Base-by-base conservation (phyloP, 2,113 vertebrate genomes). In the Anas platyrhynchos region DNA sequence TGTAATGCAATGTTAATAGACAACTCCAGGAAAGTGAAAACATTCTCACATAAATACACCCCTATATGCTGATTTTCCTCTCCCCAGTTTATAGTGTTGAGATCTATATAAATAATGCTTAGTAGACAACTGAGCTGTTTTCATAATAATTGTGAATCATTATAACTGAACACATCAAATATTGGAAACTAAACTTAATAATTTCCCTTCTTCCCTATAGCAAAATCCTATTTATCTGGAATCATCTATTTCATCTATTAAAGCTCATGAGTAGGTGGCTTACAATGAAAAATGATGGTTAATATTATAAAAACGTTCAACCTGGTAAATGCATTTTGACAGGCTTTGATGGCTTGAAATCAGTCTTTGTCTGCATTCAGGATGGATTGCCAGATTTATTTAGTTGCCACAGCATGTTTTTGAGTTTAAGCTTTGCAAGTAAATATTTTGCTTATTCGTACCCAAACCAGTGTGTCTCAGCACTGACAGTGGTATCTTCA, bases 391-490 rank as follows among this genome's bases (percentile, higher is more conserved):
- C 48, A 77, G 93, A 84, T 93, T 91, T 95, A 74, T 90, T 91
- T 86, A 68, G 91, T 88, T 97, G 85, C 94, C 93, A 78, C 83
- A 78, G 75, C 41, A 43, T 96, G 88, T 68, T 96, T 95, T 80
- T 69, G 69, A 92, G 80, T 93, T 80, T 92, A 80, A 50, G 38
- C 59, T 93, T 91, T 71, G 7, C 83, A 91, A 95, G 94, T 96
- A 89, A 94, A 97, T 88, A 96, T 96, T 97, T 97, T 93, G 72
- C 87, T 94, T 93, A 89, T 72, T 86, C 78, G 55, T 73, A 96
- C 59, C 83, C 71, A 80, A 89, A 81, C 56, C 80, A 82, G 69
- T 91, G 72, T 29, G 36, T 79, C 88, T 92, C 72, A 94, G 74
- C 52, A 91, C 83, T 88, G 89, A 52, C 41, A 91, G 80, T 56